Evolutionary conservation across 2,797 vertebrate species (phyloP).

Genomic region (Pachyuromys duprasi): DNA sequence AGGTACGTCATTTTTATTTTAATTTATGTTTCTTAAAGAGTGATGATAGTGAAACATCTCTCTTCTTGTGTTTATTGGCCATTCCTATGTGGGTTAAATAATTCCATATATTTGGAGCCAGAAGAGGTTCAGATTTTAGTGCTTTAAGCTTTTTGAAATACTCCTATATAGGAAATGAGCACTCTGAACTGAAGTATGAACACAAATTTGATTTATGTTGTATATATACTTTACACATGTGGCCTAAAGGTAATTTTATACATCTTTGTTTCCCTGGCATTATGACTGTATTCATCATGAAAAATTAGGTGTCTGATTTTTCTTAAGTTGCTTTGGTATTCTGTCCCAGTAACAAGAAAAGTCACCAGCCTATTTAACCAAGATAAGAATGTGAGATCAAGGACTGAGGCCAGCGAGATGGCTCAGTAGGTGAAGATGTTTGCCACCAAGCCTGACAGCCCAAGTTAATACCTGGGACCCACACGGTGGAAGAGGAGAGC

Average conservation of each 20-base stretch:
- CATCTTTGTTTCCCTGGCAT: not conserved
- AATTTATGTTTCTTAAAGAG: not conserved
- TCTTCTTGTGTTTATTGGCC: not conserved
- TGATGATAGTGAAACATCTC: not conserved
- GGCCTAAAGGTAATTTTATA: not conserved
- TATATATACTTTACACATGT: not conserved
- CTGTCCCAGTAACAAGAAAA: not conserved
- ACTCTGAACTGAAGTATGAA: not conserved
- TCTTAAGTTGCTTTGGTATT: not conserved
- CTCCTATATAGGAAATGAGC: not conserved
- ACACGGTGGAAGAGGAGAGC: not conserved
- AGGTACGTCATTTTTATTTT: not conserved
- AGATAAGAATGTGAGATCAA: not conserved
- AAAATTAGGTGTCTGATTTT: not conserved
- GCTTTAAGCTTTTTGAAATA: not conserved
- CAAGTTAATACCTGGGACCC: not conserved
- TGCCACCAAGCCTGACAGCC: not conserved
- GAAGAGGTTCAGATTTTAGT: not conserved
- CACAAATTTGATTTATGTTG: not conserved
- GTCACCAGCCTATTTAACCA: not conserved
- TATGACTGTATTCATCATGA: not conserved
- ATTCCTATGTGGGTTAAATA: not conserved
- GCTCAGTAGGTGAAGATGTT: not conserved
- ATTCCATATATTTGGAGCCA: not conserved
- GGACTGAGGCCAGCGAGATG: not conserved